These are phyloP conservation scores for Lophochroa leadbeateri DNA, from an alignment of 2,113 vertebrate species.

Conservation along the genomic window DNA sequence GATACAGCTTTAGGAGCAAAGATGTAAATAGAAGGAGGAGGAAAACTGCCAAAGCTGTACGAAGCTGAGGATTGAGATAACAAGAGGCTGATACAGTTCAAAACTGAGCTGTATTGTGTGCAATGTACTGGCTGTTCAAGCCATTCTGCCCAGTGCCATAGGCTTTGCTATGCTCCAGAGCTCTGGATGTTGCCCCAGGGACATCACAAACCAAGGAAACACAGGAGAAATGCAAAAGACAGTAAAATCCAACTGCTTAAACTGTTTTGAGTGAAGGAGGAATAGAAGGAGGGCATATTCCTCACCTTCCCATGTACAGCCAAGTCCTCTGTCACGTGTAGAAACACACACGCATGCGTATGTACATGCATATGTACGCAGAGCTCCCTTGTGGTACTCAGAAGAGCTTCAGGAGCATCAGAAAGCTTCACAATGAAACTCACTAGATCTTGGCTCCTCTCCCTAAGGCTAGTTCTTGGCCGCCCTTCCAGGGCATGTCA, in stretches of 20 bases:
- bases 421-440: background rate
- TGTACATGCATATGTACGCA: rapidly evolving
- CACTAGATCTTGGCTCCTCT: background rate
- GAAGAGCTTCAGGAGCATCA: background rate
- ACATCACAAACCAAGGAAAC: background rate
- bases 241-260: background rate
- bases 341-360: background rate
- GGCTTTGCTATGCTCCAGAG: background rate
- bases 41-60: background rate
- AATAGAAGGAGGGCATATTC: background rate
- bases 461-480: background rate
- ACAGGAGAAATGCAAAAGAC: background rate
- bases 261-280: background rate
- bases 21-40: background rate
- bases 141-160: background rate
- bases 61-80: slow-evolving; percentile 14
- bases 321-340: background rate
- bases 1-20: background rate
- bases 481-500: background rate
- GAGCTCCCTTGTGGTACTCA: background rate
- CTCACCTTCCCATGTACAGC: background rate
- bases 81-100: background rate
- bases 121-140: background rate
- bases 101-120: background rate
- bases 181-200: too few species aligned